These are phyloP conservation scores for Desmophyllum pertusum DNA, from an alignment of 92 coral and sea anemone genomes.

Conservation along the genomic window DNA sequence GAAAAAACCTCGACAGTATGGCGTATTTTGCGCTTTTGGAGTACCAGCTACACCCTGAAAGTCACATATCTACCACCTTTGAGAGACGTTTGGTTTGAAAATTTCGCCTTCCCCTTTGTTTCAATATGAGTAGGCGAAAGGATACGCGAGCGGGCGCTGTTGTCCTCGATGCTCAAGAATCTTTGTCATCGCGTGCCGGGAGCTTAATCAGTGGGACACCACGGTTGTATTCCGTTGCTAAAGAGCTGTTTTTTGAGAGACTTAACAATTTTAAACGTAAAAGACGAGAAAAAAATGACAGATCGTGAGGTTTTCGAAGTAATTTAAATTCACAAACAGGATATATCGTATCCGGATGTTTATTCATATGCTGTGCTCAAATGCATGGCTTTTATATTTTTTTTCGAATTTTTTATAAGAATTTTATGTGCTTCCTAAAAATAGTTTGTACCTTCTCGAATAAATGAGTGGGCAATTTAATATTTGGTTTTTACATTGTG, in stretches of 20 bases:
- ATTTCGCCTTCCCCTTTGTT: conserved; percentile 66
- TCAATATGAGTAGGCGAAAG: conserved; percentile 66
- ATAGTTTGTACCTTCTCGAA: too few species aligned
- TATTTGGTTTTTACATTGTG: too few species aligned
- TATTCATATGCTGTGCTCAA: not conserved
- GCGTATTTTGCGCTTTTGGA: conserved; percentile 93
- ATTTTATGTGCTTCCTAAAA: too few species aligned
- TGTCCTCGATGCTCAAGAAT: conserved; percentile 25
- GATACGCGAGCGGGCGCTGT: conserved; percentile 77
- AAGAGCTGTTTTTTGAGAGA: conserved; percentile 81
- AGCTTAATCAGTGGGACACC: conserved; percentile 71
- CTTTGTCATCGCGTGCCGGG: conserved; percentile 33
- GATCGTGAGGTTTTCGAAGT: too few species aligned
- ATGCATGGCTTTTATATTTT: too few species aligned
- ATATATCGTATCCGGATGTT: not conserved
- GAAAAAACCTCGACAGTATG: conserved; percentile 76
- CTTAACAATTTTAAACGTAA: conserved; percentile 70
- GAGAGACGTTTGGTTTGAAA: conserved; percentile 91
- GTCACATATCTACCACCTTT: conserved; percentile 91
- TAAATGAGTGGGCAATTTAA: too few species aligned
- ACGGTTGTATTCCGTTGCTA: conserved; percentile 84
- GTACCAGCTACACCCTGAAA: conserved; percentile 86
- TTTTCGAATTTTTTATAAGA: too few species aligned
- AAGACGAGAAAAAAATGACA: not conserved
- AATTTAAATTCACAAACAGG: too few species aligned